phyloP scores from a whole-genome alignment of 2,888 invertebrate species.

The Parnassius apollo region DNA sequence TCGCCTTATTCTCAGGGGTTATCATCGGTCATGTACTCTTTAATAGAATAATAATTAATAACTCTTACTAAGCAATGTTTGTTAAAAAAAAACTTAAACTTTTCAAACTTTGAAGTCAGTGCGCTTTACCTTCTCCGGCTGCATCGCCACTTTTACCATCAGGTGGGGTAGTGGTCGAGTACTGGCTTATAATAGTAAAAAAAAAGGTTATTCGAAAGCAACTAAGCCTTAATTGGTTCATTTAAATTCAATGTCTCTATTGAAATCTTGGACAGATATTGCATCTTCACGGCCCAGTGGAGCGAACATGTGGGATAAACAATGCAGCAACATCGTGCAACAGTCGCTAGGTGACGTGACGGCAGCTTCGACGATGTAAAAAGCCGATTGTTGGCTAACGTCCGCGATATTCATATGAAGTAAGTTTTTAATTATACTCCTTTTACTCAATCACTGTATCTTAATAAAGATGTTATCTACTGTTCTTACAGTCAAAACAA shows the following conservation, averaged over 20 bases:
- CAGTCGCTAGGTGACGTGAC: conserved; percentile 15
- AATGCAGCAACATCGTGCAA: conserved; percentile 50
- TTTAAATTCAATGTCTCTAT: conserved; percentile 54
- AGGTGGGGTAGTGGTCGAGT: too few species aligned
- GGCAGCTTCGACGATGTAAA: conserved; percentile 38
- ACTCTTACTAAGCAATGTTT: too few species aligned
- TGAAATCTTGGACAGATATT: conserved; percentile 44
- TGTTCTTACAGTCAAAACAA: conserved; percentile 1
- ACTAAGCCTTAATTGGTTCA: conserved; percentile 29
- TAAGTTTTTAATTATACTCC: conserved; percentile 19
- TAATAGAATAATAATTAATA: too few species aligned
- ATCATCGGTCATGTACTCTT: too few species aligned
- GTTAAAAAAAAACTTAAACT: too few species aligned
- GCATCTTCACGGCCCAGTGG: conserved; percentile 50
- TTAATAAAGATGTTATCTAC: conserved; percentile 23
- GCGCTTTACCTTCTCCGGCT: too few species aligned
- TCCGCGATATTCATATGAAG: conserved; percentile 24
- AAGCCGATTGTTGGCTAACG: conserved; percentile 1
- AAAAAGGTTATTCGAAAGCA: conserved; percentile 21
- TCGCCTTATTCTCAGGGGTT: too few species aligned
- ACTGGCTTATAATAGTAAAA: not conserved
- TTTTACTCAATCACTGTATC: conserved; percentile 27
- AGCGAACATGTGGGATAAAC: conserved; percentile 44
- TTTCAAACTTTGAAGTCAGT: too few species aligned
- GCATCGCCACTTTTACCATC: too few species aligned